A percentile compares a stretch with the other conserved stretches of the same genome.
phyloP scores from a whole-genome alignment of 1,140 invertebrate species.

The Bombyx mandarina region DNA sequence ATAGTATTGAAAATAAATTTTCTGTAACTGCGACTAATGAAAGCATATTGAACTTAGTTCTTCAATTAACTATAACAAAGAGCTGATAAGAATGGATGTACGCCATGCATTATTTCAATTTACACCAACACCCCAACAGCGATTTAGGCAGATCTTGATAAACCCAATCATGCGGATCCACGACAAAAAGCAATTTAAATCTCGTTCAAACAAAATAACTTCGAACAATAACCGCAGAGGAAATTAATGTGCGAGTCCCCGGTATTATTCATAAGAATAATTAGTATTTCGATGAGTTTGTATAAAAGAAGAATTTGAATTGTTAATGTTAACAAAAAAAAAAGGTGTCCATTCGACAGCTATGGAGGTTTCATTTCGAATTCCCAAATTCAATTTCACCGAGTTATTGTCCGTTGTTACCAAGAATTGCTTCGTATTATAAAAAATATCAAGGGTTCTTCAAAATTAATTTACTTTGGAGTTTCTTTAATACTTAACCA shows the following conservation, averaged over 20 bases:
- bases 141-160: constrained; percentile 20
- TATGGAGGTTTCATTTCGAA: constrained; percentile 24
- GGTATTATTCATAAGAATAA: constrained; percentile 40
- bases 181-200: constrained; percentile 37
- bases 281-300: constrained; percentile 31
- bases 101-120: not conserved
- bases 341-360: constrained; percentile 6
- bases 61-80: not conserved
- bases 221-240: constrained; percentile 26
- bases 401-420: constrained; percentile 8
- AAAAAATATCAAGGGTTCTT: no score
- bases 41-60: not conserved
- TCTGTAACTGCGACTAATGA: no score
- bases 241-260: constrained; percentile 33
- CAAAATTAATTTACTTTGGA: no score
- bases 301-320: constrained; percentile 30
- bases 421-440: no score
- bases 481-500: no score
- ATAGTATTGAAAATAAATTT: no score
- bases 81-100: no score
- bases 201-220: constrained; percentile 26
- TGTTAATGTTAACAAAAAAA: constrained; percentile 20
- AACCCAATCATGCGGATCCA: constrained; percentile 26
- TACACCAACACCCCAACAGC: not conserved
- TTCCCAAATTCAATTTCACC: constrained; percentile 24